Evolutionary conservation across 2,888 invertebrate genomes (phyloP).

Genomic region (Cepaea hortensis): DNA sequence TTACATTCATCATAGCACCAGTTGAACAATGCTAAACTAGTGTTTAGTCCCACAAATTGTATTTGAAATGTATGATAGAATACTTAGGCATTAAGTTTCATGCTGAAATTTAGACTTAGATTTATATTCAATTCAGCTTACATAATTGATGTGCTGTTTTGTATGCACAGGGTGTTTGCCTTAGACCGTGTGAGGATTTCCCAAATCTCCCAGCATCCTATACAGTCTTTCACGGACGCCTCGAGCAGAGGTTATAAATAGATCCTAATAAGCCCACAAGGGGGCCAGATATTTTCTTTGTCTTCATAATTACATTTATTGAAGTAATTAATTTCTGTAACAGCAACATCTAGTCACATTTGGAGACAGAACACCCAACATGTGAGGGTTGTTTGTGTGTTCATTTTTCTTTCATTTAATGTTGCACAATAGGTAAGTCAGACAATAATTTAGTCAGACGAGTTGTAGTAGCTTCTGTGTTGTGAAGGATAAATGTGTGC

Average conservation of each 20-base stretch:
- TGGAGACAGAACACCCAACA: no score
- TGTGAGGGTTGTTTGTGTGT: no score
- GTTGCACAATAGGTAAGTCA: no score
- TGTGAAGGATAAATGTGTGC: no score
- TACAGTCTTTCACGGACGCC: conserved; percentile 48
- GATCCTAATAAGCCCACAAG: conserved; percentile 36
- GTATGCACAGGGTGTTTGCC: conserved; percentile 49
- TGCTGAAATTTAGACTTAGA: background rate
- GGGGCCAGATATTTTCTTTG: conserved; percentile 38
- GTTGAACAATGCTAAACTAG: no score
- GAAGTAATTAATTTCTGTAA: background rate
- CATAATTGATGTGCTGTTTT: conserved; percentile 50
- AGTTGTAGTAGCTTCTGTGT: no score
- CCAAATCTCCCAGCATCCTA: conserved; percentile 46
- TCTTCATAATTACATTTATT: background rate
- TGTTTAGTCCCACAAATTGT: no score
- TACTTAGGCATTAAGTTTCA: background rate
- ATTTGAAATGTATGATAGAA: no score
- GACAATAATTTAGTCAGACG: no score
- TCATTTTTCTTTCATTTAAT: no score
- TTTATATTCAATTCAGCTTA: conserved; percentile 16
- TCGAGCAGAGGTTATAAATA: conserved; percentile 50
- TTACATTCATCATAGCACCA: no score
- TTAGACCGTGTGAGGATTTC: conserved; percentile 46
- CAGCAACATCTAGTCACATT: background rate